Evolutionary conservation across 2,797 vertebrate species (phyloP).

Genomic region (Myripristis murdjan): DNA sequence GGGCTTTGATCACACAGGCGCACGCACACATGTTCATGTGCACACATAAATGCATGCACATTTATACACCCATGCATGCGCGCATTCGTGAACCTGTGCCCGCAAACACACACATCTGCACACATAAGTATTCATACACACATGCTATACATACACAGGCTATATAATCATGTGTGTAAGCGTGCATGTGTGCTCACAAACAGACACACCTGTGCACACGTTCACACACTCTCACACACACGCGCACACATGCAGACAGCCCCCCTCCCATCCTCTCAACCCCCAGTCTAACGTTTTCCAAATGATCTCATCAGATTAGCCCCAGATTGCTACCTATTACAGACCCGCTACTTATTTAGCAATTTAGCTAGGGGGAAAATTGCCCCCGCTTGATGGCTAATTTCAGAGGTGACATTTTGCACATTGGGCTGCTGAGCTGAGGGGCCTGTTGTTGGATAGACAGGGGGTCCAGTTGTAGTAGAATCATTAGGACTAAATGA

Average conservation of each 20-base stretch:
- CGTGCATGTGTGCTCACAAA: not conserved
- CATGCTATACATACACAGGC: not conserved
- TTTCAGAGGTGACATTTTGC: constrained; percentile 86
- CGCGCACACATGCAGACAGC: constrained; percentile 7
- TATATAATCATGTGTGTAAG: too few relatives aligned
- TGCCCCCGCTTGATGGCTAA: constrained; percentile 84
- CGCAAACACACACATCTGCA: not conserved
- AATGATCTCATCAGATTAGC: constrained; percentile 89
- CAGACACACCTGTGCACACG: not conserved
- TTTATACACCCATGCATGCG: constrained; percentile 11
- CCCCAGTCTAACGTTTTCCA: constrained; percentile 79
- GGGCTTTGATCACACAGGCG: constrained; percentile 88
- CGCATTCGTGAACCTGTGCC: too few relatives aligned
- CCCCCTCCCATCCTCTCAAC: constrained; percentile 62
- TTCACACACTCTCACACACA: not conserved
- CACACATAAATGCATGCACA: constrained; percentile 65
- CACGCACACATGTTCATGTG: constrained; percentile 70
- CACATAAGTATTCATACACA: not conserved
- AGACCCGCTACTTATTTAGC: constrained; percentile 85
- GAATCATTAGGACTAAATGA: constrained; percentile 78
- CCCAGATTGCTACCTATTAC: constrained; percentile 88
- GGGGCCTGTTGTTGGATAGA: constrained; percentile 76
- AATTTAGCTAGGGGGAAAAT: constrained; percentile 85
- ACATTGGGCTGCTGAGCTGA: constrained; percentile 67
- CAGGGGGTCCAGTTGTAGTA: constrained; percentile 75